Base-by-base conservation (phyloP, 2,888 invertebrate genomes). In the Hydropsyche betteni region DNA sequence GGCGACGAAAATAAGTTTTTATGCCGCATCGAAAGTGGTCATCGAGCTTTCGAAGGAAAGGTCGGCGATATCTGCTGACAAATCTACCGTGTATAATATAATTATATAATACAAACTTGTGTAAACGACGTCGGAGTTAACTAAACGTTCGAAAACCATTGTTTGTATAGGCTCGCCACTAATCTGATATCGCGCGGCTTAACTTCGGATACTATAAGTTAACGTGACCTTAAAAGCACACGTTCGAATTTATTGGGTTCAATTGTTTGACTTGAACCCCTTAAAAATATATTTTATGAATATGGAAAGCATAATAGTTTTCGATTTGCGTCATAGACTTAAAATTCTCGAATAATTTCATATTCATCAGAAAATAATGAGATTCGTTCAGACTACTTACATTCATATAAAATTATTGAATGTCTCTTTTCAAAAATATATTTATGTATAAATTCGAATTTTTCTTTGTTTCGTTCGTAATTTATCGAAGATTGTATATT, bases 101-200 rank as follows among this genome's bases (percentile, higher is more conserved):
- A 44, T 44, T 2, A 44, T 44, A 44, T 44, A 44, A 44, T 44
- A 44, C 10, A 44, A 44, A 10, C 10, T 44, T 44, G 44, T 44
- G 10, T 6, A 44, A 44, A 44, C 44, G 44, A 44, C 44, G 44
- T 44, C 44, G 44, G 10, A 44, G 44, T 44, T 44, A 44, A 24
- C 16, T 24, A 24, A 58, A 16, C 58, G 58, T 58, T 16, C 24
- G 58, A 58, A 58, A 58, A 58, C 58, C 58, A 16, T 53, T 58
- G 58, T 58, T 58, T 58, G 58, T 58, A 58, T 58, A 58, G 58
- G 58, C 58, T 24, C n/a, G 16, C 58, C 58, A 10, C 44, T 58
- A 58, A 58, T 58, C 58, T 58, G 24, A 58, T 58, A 58, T 58
- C 58, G 58, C 58, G 58, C 58, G 58, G 24, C 24, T 58, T 58